phyloP scores from a whole-genome alignment of 2,113 vertebrate species.

The Numida meleagris region DNA sequence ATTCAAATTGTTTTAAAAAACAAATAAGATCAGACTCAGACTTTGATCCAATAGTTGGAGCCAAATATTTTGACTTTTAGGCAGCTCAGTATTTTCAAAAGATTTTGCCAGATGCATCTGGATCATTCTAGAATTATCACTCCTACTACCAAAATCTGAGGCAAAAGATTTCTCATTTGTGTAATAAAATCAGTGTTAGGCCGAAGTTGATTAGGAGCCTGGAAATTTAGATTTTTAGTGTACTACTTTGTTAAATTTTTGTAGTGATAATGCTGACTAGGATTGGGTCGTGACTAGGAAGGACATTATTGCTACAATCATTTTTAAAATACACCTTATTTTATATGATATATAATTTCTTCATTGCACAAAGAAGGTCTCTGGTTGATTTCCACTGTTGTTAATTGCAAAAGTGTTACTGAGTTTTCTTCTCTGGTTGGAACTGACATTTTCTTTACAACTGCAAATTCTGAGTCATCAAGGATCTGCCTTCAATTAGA shows the following conservation, averaged over 20 bases:
- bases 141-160: background rate
- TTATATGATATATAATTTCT: background rate
- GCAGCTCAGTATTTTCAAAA: background rate
- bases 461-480: background rate
- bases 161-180: background rate
- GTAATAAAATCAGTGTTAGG: background rate
- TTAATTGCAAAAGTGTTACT: background rate
- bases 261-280: background rate
- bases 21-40: background rate
- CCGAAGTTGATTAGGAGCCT: background rate
- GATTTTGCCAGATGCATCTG: background rate
- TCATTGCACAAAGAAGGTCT: background rate
- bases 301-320: background rate
- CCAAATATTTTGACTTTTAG: background rate
- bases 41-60: background rate
- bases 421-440: background rate
- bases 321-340: background rate
- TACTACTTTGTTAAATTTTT: background rate
- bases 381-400: background rate
- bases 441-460: background rate
- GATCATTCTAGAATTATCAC: background rate
- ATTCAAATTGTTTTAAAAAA: background rate
- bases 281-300: background rate
- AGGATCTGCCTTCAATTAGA: background rate
- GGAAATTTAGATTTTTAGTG: background rate